Conservation (phyloP, 2,113 vertebrate genomes). For the Physeter macrocephalus region DNA sequence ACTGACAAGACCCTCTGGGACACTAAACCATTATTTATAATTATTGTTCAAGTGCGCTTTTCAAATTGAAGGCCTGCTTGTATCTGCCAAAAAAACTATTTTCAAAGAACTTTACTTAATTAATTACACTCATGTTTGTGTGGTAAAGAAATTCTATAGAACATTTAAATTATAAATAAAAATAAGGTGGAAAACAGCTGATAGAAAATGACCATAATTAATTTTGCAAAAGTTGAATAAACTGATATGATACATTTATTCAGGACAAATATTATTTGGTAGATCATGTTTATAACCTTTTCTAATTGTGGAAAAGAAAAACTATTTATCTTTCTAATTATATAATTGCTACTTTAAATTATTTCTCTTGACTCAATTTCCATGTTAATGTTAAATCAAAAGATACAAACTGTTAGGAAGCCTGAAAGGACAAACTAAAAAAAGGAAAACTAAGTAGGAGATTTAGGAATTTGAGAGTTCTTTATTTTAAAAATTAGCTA, state of each 20-base stretch:
- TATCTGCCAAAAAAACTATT: constrained; percentile 42
- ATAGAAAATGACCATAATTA: neutral
- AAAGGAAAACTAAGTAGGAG: neutral
- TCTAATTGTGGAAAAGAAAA: neutral
- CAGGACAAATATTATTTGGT: neutral
- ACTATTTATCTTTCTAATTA: neutral
- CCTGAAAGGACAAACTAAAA: neutral
- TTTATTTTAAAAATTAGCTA: neutral
- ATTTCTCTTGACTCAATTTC: neutral
- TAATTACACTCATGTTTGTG: neutral
- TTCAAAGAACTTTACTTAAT: constrained; percentile 51
- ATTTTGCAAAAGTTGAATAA: neutral
- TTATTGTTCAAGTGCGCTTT: constrained; percentile 11
- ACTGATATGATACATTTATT: neutral
- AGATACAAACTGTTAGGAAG: neutral
- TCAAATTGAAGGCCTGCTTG: neutral
- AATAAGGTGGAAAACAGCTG: neutral
- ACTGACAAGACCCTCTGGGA: constrained; percentile 25
- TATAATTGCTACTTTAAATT: neutral
- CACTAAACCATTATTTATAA: constrained; percentile 4
- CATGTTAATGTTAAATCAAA: neutral
- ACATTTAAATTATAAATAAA: neutral
- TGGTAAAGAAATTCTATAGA: neutral
- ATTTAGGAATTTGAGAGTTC: neutral
- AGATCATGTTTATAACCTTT: neutral